Conservation (phyloP, 1,140 invertebrate genomes). For the Vollenhovia emeryi region DNA sequence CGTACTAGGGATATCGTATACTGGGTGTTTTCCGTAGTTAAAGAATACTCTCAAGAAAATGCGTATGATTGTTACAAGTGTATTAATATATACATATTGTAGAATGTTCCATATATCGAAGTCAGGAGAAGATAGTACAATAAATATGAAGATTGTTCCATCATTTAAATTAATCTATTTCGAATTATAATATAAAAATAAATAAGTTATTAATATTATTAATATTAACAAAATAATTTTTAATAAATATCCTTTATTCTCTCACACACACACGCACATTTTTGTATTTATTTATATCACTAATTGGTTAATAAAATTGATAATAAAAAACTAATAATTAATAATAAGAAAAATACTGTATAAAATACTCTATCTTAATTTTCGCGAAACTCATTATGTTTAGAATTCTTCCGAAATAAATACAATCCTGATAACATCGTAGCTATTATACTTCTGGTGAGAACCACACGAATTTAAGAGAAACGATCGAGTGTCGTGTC, state of each 20-base stretch:
- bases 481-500: conserved; percentile 1
- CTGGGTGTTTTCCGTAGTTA: neutral
- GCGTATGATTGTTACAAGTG: neutral
- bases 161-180: neutral
- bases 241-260: neutral
- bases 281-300: neutral
- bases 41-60: neutral
- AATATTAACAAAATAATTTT: neutral
- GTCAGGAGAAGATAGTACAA: neutral
- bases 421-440: neutral
- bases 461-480: conserved; percentile 9
- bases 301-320: neutral
- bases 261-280: too few species aligned
- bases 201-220: neutral
- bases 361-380: neutral
- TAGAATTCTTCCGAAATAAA: neutral
- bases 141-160: neutral
- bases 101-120: neutral
- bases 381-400: neutral
- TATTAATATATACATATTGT: neutral
- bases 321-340: neutral
- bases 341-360: neutral
- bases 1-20: too few species aligned
- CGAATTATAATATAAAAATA: neutral
- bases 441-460: neutral